Evolutionary conservation across 2,797 vertebrate genomes (phyloP), one percentile per base, ranked within the genome.

Genomic region (Craterocephalus amniculus): DNA sequence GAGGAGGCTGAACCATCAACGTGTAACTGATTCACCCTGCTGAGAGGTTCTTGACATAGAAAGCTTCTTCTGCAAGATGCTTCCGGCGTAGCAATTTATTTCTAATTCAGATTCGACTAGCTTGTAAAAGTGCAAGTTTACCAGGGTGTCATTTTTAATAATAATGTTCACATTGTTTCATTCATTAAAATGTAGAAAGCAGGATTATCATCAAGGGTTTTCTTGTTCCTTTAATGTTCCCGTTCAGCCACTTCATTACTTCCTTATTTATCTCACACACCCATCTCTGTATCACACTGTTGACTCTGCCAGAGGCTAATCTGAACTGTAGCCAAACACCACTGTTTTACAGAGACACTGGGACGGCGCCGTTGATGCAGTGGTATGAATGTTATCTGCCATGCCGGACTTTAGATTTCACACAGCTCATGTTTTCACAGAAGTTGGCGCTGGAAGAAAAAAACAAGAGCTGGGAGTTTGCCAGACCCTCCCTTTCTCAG

Each of bases 301-400:
- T 87, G 79, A 88, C 72, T 83, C 82, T 85, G 64, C 70, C 79
- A 80, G 70, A 76, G 67, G 74, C 78, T 84, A 80, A 81, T 86
- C 74, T 87, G 81, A 84, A 72, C 68, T 58, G 63, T 73, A 77
- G 71, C 70, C 81, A 83, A 83, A 81, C 77, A 75, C 64, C 67
- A 58, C 63, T 45, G 52, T 40, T 18, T 6, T 67, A 49, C 61
- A 36, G 34, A 68, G 57, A 61, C 26, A 31, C 31, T 40, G 48
- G 36, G 67, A 52, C 35, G 12, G 22, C 27, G 0, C 52, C 60
- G 58, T 45, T 45, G 83, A 83, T 78, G 64, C 43, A 81, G 72
- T 61, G 65, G 67, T 51, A 65, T 82, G 63, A 90, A 84, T 81
- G 83, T 79, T 85, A 89, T 86, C 84, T 68, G 43, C 54, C 26